phyloP scores from a whole-genome alignment of 2,888 invertebrate species.

The Poecilus cupreus region DNA sequence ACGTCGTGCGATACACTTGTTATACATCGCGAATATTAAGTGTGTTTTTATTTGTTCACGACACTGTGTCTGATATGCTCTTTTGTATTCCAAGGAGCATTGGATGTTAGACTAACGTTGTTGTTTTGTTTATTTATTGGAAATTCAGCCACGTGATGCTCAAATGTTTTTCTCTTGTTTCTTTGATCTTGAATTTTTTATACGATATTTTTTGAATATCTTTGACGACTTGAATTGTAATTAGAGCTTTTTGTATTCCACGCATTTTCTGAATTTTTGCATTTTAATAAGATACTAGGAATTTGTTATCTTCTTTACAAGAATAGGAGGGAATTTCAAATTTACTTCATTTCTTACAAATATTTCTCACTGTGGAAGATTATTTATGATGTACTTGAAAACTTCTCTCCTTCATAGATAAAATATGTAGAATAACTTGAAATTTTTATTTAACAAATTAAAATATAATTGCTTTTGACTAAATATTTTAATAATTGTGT shows the following conservation, averaged over 20 bases:
- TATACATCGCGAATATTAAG: conserved; percentile 48
- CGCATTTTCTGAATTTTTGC: conserved; percentile 3
- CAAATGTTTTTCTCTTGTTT: conserved; percentile 31
- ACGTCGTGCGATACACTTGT: conserved; percentile 35
- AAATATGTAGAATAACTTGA: too few species aligned
- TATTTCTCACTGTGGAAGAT: not conserved
- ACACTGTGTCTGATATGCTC: conserved; percentile 38
- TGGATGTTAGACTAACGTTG: conserved; percentile 34
- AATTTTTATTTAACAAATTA: too few species aligned
- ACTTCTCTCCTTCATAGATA: too few species aligned
- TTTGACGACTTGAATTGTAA: conserved; percentile 35
- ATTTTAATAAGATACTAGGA: not conserved
- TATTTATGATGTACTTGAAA: too few species aligned
- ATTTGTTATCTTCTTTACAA: not conserved
- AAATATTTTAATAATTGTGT: too few species aligned
- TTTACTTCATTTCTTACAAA: not conserved
- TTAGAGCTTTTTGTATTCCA: conserved; percentile 26
- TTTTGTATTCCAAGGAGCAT: conserved; percentile 35
- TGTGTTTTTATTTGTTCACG: conserved; percentile 32
- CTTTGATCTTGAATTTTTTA: conserved; percentile 46
- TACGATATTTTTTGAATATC: conserved; percentile 36
- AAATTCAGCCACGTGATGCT: conserved; percentile 42
- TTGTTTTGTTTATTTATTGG: conserved; percentile 48
- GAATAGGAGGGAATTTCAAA: not conserved
- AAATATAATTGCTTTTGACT: too few species aligned